Evolutionary conservation across 2,888 invertebrate species (phyloP).

Genomic region (Teinopalpus imperialis): DNA sequence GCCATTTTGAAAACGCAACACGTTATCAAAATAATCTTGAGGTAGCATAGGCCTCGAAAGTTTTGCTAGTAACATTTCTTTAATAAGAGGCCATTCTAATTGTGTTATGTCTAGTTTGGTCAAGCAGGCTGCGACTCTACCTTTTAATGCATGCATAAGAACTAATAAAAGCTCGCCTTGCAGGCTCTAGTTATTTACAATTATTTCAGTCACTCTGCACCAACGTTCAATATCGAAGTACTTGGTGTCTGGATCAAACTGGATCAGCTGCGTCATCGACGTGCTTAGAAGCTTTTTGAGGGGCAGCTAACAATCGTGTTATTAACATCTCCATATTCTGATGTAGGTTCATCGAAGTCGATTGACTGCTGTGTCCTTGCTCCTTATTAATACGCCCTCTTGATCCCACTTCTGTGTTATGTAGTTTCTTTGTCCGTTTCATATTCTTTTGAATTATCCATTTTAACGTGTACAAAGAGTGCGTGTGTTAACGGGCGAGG

Average conservation of each 20-base stretch:
- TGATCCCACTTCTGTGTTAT: no score
- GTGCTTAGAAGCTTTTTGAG: background rate
- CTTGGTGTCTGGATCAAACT: conserved; percentile 29
- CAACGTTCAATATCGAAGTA: conserved; percentile 30
- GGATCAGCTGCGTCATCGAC: conserved; percentile 8
- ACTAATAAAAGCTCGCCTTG: conserved; percentile 4
- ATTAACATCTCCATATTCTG: background rate
- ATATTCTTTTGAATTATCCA: no score
- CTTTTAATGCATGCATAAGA: conserved; percentile 28
- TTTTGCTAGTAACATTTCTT: conserved; percentile 26
- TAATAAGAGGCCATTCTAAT: conserved; percentile 26
- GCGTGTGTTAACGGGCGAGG: no score
- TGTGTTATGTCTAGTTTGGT: conserved; percentile 28
- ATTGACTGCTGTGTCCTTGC: no score
- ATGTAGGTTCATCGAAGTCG: no score
- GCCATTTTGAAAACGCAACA: conserved; percentile 29
- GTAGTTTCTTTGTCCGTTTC: no score
- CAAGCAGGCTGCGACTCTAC: conserved; percentile 29
- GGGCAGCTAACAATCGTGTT: background rate
- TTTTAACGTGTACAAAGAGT: no score
- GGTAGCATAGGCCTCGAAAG: conserved; percentile 29
- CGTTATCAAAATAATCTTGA: conserved; percentile 35
- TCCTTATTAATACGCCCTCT: no score
- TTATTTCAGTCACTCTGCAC: conserved; percentile 27
- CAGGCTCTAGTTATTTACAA: conserved; percentile 8